Evolutionary conservation across 2,888 invertebrate genomes (phyloP).

Genomic region (Thecophora atra): DNA sequence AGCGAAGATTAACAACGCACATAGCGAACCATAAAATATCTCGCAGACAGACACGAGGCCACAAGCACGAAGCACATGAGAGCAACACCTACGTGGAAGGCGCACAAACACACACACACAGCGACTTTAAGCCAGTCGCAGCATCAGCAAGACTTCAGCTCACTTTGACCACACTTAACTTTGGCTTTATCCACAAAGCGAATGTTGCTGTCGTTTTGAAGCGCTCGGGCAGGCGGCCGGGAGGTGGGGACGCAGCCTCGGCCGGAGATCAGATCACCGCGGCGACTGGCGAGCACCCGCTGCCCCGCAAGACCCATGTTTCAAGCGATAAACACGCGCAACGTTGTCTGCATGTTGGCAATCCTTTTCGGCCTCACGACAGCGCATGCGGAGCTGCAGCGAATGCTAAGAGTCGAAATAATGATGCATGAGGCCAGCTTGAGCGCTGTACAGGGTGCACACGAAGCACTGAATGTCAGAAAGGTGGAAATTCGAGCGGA

Average conservation of each 20-base stretch:
- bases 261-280: not conserved
- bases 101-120: slow-evolving; percentile 11
- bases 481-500: too few species aligned
- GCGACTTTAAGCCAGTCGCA: not conserved
- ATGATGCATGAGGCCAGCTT: slow-evolving; percentile 30
- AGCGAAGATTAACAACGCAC: slow-evolving; percentile 3
- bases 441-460: slow-evolving; percentile 26
- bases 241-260: not conserved
- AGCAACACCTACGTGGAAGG: slow-evolving; percentile 33
- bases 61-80: slow-evolving; percentile 12
- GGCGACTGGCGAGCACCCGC: slow-evolving; percentile 7
- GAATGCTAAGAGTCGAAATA: slow-evolving; percentile 29
- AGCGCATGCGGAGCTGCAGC: not conserved
- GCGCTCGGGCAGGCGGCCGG: not conserved
- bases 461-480: too few species aligned
- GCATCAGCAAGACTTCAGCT: slow-evolving; percentile 12
- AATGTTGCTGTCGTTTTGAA: slow-evolving; percentile 14
- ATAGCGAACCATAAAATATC: slow-evolving; percentile 31
- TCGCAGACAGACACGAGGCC: slow-evolving; percentile 26
- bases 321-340: slow-evolving; percentile 29
- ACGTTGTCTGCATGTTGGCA: slow-evolving; percentile 29
- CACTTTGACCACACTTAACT: not conserved
- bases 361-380: slow-evolving; percentile 29
- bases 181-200: slow-evolving; percentile 3
- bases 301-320: slow-evolving; percentile 5